phyloP scores from a whole-genome alignment of 2,113 vertebrate species.

The Perca flavescens region DNA sequence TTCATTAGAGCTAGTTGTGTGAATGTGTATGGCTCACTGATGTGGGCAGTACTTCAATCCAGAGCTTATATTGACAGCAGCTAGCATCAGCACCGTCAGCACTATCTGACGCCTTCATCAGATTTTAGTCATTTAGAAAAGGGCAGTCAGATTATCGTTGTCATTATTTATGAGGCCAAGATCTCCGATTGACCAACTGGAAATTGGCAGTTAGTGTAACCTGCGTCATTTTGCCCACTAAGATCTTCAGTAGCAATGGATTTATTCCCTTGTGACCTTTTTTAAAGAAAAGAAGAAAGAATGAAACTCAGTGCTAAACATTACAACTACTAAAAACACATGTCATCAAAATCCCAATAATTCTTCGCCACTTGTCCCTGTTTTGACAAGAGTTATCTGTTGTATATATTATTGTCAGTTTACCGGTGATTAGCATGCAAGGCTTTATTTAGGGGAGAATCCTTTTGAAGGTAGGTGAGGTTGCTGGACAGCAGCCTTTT shows the following conservation, averaged over 20 bases:
- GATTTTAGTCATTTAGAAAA: constrained; percentile 42
- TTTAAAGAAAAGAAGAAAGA: no score
- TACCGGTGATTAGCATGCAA: constrained; percentile 29
- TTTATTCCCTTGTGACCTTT: constrained; percentile 4
- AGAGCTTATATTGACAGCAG: constrained; percentile 19
- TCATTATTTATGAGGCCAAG: constrained; percentile 22
- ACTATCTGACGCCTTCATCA: constrained; percentile 36
- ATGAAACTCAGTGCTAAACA: neutral
- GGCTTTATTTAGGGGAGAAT: neutral
- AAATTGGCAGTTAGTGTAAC: constrained; percentile 21
- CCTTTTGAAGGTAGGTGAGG: constrained; percentile 45
- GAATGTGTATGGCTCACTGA: constrained; percentile 23
- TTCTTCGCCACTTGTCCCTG: constrained; percentile 1
- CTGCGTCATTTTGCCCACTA: neutral
- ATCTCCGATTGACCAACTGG: constrained; percentile 24
- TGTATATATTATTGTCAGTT: constrained; percentile 32
- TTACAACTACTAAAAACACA: constrained; percentile 7
- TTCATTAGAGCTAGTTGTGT: constrained; percentile 24
- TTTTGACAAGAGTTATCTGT: constrained; percentile 9
- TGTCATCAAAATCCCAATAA: constrained; percentile 14
- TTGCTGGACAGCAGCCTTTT: constrained; percentile 16
- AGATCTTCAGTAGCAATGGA: neutral
- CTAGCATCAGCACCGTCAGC: constrained; percentile 31
- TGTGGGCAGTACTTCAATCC: constrained; percentile 14
- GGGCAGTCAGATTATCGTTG: constrained; percentile 39